These are phyloP conservation scores for Gymnogyps californianus DNA, from an alignment of 2,113 vertebrate genomes.

Conservation along the genomic window DNA sequence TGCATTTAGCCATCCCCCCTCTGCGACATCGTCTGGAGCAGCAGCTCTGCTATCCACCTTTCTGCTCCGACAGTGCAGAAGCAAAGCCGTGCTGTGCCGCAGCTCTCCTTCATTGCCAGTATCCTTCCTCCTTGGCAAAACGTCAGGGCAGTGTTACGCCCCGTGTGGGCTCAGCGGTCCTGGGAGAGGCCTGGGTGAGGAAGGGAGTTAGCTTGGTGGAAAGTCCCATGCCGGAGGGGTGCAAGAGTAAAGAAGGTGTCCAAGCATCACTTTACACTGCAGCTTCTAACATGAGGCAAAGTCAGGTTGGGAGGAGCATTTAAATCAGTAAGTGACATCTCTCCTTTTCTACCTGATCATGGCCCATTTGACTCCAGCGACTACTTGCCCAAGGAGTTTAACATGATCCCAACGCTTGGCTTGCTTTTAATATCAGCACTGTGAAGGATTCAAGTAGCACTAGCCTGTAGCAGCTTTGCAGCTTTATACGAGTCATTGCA, in stretches of 20 bases:
- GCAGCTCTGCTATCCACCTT: not conserved
- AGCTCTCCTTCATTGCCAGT: not conserved
- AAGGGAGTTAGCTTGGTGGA: not conserved
- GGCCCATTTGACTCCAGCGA: not conserved
- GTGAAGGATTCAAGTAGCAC: not conserved
- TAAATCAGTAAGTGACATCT: not conserved
- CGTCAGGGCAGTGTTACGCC: not conserved
- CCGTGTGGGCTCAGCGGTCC: rapidly evolving
- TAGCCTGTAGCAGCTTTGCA: not conserved
- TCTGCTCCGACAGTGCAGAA: rapidly evolving
- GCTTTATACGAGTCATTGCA: not conserved
- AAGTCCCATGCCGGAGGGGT: not conserved
- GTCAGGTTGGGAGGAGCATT: not conserved
- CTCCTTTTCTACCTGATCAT: not conserved
- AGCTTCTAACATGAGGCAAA: not conserved
- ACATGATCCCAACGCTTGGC: not conserved
- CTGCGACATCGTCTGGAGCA: not conserved
- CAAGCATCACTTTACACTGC: not conserved
- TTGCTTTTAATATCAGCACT: not conserved
- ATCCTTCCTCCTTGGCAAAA: not conserved
- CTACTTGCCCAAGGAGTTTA: not conserved
- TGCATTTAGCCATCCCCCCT: not conserved
- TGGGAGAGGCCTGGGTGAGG: not conserved
- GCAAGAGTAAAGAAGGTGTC: not conserved
- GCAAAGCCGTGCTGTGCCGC: not conserved